These are phyloP conservation scores for Solenopsis fugax DNA, from an alignment of 1,140 invertebrate species.

Conservation along the genomic window DNA sequence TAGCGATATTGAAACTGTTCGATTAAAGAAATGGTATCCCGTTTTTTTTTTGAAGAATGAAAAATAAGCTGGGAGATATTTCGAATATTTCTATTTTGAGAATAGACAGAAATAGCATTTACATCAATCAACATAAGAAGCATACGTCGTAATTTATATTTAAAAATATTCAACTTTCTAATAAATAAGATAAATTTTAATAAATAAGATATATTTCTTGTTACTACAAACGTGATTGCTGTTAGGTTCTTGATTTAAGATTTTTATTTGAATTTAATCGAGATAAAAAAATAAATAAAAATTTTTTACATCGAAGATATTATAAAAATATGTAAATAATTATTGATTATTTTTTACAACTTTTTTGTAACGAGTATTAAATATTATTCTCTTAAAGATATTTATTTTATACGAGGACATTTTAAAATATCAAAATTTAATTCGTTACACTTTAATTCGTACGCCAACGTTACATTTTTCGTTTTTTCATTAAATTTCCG, in stretches of 20 bases:
- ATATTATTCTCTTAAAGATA: background rate
- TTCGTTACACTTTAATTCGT: slow-evolving; percentile 25
- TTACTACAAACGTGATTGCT: background rate
- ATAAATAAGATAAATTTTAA: background rate
- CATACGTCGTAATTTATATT: background rate
- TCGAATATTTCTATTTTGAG: background rate
- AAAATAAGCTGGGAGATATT: background rate
- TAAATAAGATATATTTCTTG: background rate
- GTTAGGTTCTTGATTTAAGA: background rate
- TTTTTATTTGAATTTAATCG: background rate
- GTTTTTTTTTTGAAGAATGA: background rate
- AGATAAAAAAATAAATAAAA: background rate
- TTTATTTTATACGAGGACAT: background rate
- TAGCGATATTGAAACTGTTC: slow-evolving; percentile 26
- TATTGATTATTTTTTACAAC: background rate
- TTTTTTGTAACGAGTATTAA: background rate
- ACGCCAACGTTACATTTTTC: background rate
- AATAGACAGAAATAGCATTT: background rate
- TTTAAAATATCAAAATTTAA: background rate
- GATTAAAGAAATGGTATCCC: background rate
- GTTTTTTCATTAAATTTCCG: slow-evolving; percentile 1
- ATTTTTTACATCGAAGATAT: background rate
- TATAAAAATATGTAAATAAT: background rate
- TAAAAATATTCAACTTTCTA: background rate
- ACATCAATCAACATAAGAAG: background rate